Evolutionary conservation across 2,797 vertebrate species (phyloP).

Genomic region (Gobio occitaniae): DNA sequence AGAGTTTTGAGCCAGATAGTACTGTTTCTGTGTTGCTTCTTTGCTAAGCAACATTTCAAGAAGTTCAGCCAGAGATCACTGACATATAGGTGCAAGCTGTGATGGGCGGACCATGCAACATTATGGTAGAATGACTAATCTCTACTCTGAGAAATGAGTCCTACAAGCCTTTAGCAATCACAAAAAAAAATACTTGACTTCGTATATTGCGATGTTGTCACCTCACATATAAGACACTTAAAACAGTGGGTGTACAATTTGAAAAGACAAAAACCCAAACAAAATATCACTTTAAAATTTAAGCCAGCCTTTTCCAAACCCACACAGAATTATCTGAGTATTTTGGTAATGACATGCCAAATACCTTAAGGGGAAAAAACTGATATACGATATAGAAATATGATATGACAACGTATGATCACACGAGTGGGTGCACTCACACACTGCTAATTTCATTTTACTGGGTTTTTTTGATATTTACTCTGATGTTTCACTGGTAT

Average conservation of each 20-base stretch:
- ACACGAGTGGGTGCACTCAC: not conserved
- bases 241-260: not conserved
- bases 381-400: too few relatives aligned
- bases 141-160: slow-evolving; percentile 21
- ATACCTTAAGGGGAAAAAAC: not conserved
- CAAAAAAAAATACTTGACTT: slow-evolving; percentile 34
- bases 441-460: not conserved
- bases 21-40: slow-evolving; percentile 52
- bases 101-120: slow-evolving; percentile 43
- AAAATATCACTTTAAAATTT: not conserved
- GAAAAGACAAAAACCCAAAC: not conserved
- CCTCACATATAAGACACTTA: not conserved
- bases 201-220: slow-evolving; percentile 39
- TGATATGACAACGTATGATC: not conserved
- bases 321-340: not conserved
- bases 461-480: slow-evolving; percentile 12
- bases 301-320: not conserved
- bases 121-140: slow-evolving; percentile 14
- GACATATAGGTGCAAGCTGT: slow-evolving; percentile 25
- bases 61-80: slow-evolving; percentile 40
- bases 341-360: not conserved
- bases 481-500: not conserved
- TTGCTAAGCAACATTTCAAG: slow-evolving; percentile 52
- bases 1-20: slow-evolving; percentile 6
- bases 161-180: not conserved